Evolutionary conservation across 2,888 invertebrate species (phyloP).

Genomic region (Colletes collaris): DNA sequence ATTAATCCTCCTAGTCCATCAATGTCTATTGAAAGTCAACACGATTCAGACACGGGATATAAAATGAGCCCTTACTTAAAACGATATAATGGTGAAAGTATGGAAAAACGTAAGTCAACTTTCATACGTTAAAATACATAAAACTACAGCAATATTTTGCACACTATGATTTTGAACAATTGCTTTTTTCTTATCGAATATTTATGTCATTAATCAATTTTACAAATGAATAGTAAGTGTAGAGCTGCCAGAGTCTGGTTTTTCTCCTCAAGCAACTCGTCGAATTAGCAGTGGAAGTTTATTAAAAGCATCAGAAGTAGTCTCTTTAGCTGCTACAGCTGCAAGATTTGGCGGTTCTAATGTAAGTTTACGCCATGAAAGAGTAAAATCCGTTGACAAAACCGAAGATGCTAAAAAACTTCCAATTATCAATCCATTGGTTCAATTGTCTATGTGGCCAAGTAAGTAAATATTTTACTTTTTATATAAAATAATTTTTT

Average conservation of each 20-base stretch:
- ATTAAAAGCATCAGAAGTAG: constrained; percentile 89
- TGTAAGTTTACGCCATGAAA: constrained; percentile 77
- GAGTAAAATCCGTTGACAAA: constrained; percentile 85
- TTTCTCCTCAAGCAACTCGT: constrained; percentile 93
- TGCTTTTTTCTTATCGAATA: background rate
- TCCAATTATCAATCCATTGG: constrained; percentile 95
- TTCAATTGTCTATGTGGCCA: constrained; percentile 94
- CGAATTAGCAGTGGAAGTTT: constrained; percentile 96
- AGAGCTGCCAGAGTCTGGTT: constrained; percentile 85
- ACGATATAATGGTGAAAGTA: constrained; percentile 80
- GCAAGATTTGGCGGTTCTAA: constrained; percentile 83
- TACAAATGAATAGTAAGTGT: constrained; percentile 78
- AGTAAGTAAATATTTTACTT: constrained; percentile 84
- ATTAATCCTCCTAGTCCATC: constrained; percentile 82
- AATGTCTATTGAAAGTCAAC: constrained; percentile 77
- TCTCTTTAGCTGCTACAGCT: constrained; percentile 86
- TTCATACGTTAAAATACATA: background rate
- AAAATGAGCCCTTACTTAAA: constrained; percentile 71
- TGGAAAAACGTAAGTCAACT: constrained; percentile 80
- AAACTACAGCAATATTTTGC: background rate
- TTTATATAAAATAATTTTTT: background rate
- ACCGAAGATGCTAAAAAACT: constrained; percentile 86
- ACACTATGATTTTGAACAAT: background rate
- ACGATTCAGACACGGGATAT: constrained; percentile 66
- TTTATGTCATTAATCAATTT: constrained; percentile 16